Percentiles rank a stretch among this genome's conserved stretches.
These are phyloP conservation scores for Ambastaia sidthimunki DNA, from an alignment of 2,797 vertebrate species.

Conservation along the genomic window DNA sequence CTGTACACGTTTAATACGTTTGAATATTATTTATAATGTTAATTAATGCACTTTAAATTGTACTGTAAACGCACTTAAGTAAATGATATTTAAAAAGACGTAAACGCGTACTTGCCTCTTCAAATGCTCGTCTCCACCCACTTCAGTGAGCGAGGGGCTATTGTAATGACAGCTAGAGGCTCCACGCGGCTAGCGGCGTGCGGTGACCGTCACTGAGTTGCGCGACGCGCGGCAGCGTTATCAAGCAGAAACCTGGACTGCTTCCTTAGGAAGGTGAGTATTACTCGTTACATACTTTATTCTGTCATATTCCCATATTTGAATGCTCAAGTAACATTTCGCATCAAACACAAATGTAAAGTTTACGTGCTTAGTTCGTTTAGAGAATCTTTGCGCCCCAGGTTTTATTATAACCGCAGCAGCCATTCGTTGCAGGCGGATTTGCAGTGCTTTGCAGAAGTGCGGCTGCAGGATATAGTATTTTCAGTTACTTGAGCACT, in stretches of 20 bases:
- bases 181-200: conserved; percentile 26
- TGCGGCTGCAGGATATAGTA: conserved; percentile 29
- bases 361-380: conserved; percentile 3
- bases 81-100: background rate
- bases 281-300: background rate
- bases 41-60: background rate
- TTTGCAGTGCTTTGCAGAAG: conserved; percentile 28
- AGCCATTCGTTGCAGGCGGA: conserved; percentile 46
- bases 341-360: conserved; percentile 6
- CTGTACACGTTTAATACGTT: too few species aligned
- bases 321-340: background rate
- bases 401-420: conserved; percentile 27
- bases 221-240: conserved; percentile 44
- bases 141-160: conserved; percentile 28
- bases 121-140: conserved; percentile 47
- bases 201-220: conserved; percentile 39
- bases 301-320: background rate
- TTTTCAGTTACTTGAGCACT: conserved; percentile 10
- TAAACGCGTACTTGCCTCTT: conserved; percentile 21
- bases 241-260: conserved; percentile 62
- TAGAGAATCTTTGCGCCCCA: background rate
- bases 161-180: conserved; percentile 42
- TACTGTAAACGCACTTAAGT: background rate
- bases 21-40: too few species aligned
- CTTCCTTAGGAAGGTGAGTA: conserved; percentile 60